Percentiles rank a stretch among this genome's conserved stretches.
phyloP scores from a whole-genome alignment of 2,888 invertebrate genomes.

The Chelonus formosanus region DNA sequence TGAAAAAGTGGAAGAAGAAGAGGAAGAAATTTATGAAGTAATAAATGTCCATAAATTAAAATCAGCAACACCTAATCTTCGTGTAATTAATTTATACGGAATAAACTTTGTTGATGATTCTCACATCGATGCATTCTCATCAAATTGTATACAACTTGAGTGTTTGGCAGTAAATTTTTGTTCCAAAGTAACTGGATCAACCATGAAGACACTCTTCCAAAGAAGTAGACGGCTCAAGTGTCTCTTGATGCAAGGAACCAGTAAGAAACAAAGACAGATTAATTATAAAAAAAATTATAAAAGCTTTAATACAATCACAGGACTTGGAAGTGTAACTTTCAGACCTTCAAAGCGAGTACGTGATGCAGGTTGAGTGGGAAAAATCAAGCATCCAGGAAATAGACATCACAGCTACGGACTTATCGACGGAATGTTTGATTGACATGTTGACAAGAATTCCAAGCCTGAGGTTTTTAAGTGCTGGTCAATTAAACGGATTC shows the following conservation, averaged over 20 bases:
- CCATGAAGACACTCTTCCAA: constrained; percentile 92
- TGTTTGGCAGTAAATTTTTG: constrained; percentile 98
- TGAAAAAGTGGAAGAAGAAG: constrained; percentile 97
- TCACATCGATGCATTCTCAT: constrained; percentile 97
- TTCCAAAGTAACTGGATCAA: constrained; percentile 94
- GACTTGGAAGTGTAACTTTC: constrained; percentile 44
- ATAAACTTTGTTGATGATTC: constrained; percentile 99
- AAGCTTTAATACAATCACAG: constrained; percentile 32
- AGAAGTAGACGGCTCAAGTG: constrained; percentile 91
- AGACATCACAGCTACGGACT: constrained; percentile 96
- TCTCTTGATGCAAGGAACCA: constrained; percentile 95
- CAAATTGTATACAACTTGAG: constrained; percentile 96
- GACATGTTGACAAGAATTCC: constrained; percentile 91
- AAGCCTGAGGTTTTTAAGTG: constrained; percentile 86
- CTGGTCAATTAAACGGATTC: constrained; percentile 97
- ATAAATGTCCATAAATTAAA: constrained; percentile 99
- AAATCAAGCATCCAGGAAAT: constrained; percentile 92
- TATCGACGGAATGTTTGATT: constrained; percentile 91
- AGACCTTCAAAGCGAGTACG: constrained; percentile 90
- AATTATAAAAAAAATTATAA: constrained; percentile 21
- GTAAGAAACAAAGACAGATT: constrained; percentile 68
- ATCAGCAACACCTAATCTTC: constrained; percentile 95
- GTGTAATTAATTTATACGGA: constrained; percentile 97
- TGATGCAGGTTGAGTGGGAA: constrained; percentile 98
- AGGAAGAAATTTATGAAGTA: constrained; percentile 99